Evolutionary conservation across 2,113 vertebrate genomes (phyloP).

Genomic region (Strigops habroptila): DNA sequence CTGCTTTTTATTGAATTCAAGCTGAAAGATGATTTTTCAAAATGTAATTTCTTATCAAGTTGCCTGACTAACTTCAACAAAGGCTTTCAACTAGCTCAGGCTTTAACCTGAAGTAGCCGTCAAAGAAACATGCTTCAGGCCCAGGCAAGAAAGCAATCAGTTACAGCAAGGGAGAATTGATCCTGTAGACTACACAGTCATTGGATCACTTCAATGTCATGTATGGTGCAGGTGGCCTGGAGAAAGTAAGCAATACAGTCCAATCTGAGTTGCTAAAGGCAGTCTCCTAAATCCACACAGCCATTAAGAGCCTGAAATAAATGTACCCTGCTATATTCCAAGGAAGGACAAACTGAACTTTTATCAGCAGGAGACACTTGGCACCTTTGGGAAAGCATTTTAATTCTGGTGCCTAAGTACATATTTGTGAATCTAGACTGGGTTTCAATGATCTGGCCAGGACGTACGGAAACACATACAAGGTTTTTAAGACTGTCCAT

Average conservation of each 20-base stretch:
- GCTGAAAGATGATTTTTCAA: not conserved
- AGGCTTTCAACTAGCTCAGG: not conserved
- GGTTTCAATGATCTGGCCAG: not conserved
- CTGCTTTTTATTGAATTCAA: not conserved
- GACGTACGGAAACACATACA: not conserved
- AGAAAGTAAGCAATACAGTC: not conserved
- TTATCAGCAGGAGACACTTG: not conserved
- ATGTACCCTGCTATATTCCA: not conserved
- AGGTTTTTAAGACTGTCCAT: not conserved
- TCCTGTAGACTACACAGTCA: not conserved
- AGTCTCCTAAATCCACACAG: not conserved
- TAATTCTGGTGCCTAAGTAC: not conserved
- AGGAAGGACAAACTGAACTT: not conserved
- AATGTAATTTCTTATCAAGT: not conserved
- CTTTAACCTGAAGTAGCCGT: not conserved
- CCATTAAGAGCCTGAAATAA: not conserved
- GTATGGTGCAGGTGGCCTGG: rapidly evolving
- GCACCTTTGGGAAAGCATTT: not conserved
- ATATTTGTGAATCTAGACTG: not conserved
- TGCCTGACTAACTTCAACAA: not conserved
- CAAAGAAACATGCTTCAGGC: not conserved
- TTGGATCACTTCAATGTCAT: not conserved
- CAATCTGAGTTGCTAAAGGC: not conserved
- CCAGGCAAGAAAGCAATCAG: not conserved
- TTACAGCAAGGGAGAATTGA: not conserved